Base-by-base conservation (phyloP, 2,797 vertebrate species). In the Prunella strophiata region DNA sequence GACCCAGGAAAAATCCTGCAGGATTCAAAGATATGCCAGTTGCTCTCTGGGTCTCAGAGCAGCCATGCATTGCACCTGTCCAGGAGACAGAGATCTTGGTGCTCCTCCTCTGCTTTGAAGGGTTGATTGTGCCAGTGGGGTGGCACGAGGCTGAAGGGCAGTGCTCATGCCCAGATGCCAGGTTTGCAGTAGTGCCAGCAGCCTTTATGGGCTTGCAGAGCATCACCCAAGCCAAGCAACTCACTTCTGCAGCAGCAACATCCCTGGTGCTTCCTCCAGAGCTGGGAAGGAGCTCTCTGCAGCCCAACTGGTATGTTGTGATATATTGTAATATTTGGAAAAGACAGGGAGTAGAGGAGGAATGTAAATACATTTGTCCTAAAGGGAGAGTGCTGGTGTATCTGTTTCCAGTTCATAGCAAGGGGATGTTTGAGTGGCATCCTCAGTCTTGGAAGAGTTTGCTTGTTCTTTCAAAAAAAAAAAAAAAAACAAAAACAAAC, bases 1-100 rank as follows among this genome's bases (percentile, higher is more conserved):
- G 50, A 55, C 74, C 51, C 22, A 38, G n/a, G 22, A 34, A 55
- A 74, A 71, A 27, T n/a, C 27, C 40, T 18, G 22, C 16, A 73
- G 61, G n/a, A 48, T 51, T 30, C 19, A 27, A 70, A 51, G 72
- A 48, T 12, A 8, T 1, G 6, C n/a, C 9, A 21, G 15, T 27
- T 45, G 3, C n/a, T 58, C 11, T 74, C 57, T 2, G 3, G 19
- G 5, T 80, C 48, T 94, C 1, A 3, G 55, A 79, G 79, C 55
- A 57, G 63, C 47, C 0, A 0, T 40, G 54, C 36, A 12, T 23
- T 66, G 57, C n/a, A n/a, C 12, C 17, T 2, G 1, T 20, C 14
- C 51, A 48, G 47, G 43, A 85, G 42, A 36, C 32, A 68, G 79
- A 67, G 55, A 14, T 36, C 63, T 77, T 83, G 2, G 3, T 7